Conservation (phyloP, 2,113 vertebrate genomes). For the Elachura formosa region DNA sequence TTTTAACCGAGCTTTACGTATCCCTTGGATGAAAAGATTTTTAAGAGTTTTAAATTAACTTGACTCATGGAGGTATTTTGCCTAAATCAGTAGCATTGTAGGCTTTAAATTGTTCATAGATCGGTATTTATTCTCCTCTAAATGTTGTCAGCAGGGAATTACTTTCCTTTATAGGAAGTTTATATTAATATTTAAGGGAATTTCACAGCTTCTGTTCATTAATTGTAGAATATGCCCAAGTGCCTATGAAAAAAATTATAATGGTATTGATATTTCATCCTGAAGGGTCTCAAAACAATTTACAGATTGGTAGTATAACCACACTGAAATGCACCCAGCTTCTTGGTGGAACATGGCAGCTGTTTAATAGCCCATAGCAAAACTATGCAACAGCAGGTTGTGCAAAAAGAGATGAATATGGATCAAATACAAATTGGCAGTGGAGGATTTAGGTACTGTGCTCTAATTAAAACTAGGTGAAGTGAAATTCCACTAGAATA, state of each 20-base stretch:
- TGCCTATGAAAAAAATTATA: constrained; percentile 42
- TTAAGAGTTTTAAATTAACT: not conserved
- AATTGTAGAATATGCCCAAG: constrained; percentile 45
- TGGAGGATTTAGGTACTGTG: constrained; percentile 14
- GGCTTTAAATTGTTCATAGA: not conserved
- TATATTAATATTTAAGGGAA: constrained; percentile 51
- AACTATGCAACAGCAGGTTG: constrained; percentile 44
- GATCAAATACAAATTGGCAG: constrained; percentile 43
- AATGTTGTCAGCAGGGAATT: not conserved
- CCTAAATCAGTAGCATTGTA: not conserved
- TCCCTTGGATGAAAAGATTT: not conserved
- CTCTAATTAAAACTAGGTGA: constrained; percentile 8
- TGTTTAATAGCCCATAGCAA: constrained; percentile 60
- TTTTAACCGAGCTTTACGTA: not conserved
- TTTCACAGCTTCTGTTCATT: constrained; percentile 55
- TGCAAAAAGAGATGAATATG: constrained; percentile 26
- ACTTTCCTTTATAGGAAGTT: constrained; percentile 21
- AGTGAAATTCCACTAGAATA: not conserved
- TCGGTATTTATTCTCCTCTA: not conserved
- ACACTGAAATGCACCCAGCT: constrained; percentile 12
- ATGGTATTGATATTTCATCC: constrained; percentile 58
- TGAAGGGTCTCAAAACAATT: constrained; percentile 53
- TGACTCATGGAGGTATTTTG: not conserved
- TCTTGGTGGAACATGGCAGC: constrained; percentile 51
- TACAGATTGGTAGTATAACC: constrained; percentile 31